These are phyloP conservation scores for Otocyon megalotis DNA, from an alignment of 2,113 vertebrate species.

Conservation along the genomic window DNA sequence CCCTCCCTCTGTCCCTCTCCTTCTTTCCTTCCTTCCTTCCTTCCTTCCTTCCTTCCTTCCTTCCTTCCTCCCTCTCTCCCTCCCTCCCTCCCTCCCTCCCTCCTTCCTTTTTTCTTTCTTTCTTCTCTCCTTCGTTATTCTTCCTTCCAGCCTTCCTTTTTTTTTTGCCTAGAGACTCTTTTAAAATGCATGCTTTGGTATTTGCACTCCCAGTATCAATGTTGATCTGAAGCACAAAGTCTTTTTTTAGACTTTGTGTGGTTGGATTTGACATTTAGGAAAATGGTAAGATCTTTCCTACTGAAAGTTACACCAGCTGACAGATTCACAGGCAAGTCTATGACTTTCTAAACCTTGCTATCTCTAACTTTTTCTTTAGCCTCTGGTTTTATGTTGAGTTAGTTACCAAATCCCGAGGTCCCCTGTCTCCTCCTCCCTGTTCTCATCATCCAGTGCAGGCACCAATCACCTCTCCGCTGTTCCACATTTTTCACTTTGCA, in stretches of 20 bases:
- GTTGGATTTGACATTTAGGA: slow-evolving; percentile 56
- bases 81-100: not conserved
- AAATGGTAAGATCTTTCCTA: slow-evolving; percentile 44
- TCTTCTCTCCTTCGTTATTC: not conserved
- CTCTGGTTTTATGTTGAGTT: not conserved
- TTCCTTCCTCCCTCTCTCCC: not conserved
- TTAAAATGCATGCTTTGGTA: slow-evolving; percentile 43
- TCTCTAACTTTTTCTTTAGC: not conserved
- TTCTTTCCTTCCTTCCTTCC: not conserved
- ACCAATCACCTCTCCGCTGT: not conserved
- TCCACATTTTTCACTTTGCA: not conserved
- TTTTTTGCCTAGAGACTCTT: not conserved
- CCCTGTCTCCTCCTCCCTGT: not conserved
- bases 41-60: not conserved
- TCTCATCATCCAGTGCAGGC: not conserved
- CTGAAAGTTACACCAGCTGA: not conserved
- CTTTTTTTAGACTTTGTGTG: slow-evolving; percentile 5
- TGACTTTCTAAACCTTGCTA: not conserved
- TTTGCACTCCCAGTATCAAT: slow-evolving; percentile 6
- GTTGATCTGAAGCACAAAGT: slow-evolving; percentile 17
- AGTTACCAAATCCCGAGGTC: not conserved
- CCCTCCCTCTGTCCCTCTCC: not conserved
- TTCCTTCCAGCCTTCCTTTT: not conserved
- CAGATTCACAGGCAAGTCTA: not conserved
- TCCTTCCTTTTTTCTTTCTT: not conserved